Conservation (phyloP, 2,888 invertebrate species). For the Synergus itoensis region DNA sequence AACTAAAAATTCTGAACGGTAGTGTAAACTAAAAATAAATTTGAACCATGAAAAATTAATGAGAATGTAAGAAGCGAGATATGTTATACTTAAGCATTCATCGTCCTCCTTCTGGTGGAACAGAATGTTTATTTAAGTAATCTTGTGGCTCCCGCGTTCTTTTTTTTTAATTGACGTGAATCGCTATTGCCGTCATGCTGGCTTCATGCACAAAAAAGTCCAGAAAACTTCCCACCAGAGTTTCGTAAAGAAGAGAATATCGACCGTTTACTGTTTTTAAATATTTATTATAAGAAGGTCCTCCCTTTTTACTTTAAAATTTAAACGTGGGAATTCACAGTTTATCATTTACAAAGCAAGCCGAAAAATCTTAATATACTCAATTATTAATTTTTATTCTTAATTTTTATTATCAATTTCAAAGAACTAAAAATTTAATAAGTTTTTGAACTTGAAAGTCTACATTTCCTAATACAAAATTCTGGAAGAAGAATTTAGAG, state of each 20-base stretch:
- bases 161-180: conserved; percentile 62
- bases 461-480: no score
- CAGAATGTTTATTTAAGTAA: conserved; percentile 68
- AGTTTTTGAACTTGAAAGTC: no score
- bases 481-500: no score
- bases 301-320: not conserved
- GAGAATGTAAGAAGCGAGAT: not conserved
- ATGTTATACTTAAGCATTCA: conserved; percentile 10
- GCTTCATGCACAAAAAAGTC: conserved; percentile 57
- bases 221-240: conserved; percentile 41
- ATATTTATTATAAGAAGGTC: conserved; percentile 6
- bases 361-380: not conserved
- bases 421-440: no score
- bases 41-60: not conserved
- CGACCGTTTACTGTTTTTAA: not conserved
- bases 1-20: no score
- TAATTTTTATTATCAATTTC: no score
- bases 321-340: not conserved
- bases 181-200: conserved; percentile 65
- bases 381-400: no score
- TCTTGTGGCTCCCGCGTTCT: conserved; percentile 59
- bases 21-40: not conserved
- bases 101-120: conserved; percentile 57
- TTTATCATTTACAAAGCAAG: not conserved
- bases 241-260: conserved; percentile 10